Percentiles rank a stretch among this genome's conserved stretches.
Conservation (phyloP, 2,888 invertebrate species). For the Didymodactylos carnosus region DNA sequence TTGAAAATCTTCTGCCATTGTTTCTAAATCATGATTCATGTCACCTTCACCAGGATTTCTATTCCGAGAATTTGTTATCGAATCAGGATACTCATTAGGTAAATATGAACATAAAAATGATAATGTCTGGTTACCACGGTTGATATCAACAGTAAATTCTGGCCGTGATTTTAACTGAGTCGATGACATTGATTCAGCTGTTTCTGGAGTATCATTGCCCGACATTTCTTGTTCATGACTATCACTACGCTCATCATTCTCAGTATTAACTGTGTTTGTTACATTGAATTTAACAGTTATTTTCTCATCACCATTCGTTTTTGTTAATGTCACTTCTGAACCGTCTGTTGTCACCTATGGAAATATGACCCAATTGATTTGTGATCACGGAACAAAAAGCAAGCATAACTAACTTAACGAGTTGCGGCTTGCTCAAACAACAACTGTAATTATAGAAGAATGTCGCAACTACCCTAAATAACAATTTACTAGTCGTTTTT, state of each 20-base stretch:
- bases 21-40: background rate
- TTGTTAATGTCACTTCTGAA: conserved; percentile 58
- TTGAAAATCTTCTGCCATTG: conserved; percentile 71
- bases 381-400: too few relatives aligned
- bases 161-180: conserved; percentile 62
- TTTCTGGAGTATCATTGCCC: background rate
- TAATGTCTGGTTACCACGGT: conserved; percentile 49
- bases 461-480: too few relatives aligned
- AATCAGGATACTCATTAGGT: conserved; percentile 24
- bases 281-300: conserved; percentile 66
- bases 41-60: background rate
- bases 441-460: too few relatives aligned
- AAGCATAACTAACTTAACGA: too few relatives aligned
- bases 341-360: conserved; percentile 55
- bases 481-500: too few relatives aligned
- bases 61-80: background rate
- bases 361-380: too few relatives aligned
- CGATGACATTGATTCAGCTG: background rate
- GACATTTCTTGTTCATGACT: conserved; percentile 50
- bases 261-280: conserved; percentile 76
- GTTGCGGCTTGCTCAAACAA: too few relatives aligned
- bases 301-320: conserved; percentile 44
- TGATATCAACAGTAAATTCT: conserved; percentile 66
- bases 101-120: conserved; percentile 67
- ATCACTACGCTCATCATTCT: conserved; percentile 45